A percentile compares a stretch with the other conserved stretches of the same genome.
Conservation (phyloP, 2,888 invertebrate species). For the Ariolimax columbianus region DNA sequence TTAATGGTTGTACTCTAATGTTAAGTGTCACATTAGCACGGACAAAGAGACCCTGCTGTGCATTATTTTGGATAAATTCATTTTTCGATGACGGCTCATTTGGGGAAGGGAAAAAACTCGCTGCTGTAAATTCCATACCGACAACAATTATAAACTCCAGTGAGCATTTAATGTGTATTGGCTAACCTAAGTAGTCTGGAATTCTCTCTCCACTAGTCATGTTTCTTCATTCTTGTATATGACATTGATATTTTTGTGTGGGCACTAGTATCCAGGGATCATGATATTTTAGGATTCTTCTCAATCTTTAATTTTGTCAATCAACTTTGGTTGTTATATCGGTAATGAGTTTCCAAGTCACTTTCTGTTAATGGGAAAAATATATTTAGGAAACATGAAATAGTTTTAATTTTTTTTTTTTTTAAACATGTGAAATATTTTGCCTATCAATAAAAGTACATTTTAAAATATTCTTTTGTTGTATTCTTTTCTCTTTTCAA, state of each 20-base stretch:
- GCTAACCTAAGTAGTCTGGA: not conserved
- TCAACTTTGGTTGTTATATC: not conserved
- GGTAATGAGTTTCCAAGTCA: not conserved
- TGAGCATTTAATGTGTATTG: not conserved
- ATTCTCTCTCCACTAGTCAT: not conserved
- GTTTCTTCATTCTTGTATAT: constrained; percentile 4
- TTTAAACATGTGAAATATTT: not conserved
- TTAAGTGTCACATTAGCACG: not conserved
- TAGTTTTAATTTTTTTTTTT: not conserved
- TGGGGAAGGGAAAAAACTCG: not conserved
- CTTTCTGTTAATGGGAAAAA: not conserved
- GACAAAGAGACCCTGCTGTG: not conserved
- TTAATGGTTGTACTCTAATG: constrained; percentile 6
- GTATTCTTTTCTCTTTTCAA: not conserved
- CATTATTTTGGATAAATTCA: not conserved
- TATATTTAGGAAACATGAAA: not conserved
- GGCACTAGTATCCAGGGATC: not conserved
- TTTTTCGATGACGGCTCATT: not conserved
- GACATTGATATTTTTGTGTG: constrained; percentile 4
- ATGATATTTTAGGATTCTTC: not conserved
- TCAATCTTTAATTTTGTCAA: not conserved
- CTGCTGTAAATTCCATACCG: not conserved
- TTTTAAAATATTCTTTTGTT: not conserved
- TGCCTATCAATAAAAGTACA: not conserved
- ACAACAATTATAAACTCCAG: not conserved